These are phyloP conservation scores for Ibycter americanus DNA, from an alignment of 2,797 vertebrate species.

Conservation along the genomic window DNA sequence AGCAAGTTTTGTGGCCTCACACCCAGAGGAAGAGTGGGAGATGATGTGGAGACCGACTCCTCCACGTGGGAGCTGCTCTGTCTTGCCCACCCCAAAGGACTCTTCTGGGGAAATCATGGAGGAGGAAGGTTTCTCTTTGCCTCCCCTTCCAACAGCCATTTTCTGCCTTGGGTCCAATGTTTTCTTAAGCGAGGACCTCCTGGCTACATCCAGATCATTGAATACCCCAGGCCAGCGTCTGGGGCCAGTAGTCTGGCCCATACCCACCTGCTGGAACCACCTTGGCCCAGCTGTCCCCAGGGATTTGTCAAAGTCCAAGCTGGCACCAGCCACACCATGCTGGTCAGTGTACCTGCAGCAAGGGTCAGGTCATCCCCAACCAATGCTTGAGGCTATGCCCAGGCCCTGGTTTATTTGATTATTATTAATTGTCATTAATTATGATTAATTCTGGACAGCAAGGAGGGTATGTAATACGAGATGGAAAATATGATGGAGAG, in stretches of 20 bases:
- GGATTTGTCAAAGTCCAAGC: neutral
- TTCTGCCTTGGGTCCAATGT: neutral
- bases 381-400: neutral
- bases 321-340: neutral
- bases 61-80: neutral
- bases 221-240: neutral
- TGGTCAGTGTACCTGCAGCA: neutral
- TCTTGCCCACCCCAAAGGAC: neutral
- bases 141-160: neutral
- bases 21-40: neutral
- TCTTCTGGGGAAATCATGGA: neutral
- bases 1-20: neutral
- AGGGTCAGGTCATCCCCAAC: neutral
- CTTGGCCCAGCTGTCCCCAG: neutral
- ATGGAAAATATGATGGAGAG: neutral
- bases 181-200: neutral
- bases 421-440: neutral
- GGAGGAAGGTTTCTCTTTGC: neutral
- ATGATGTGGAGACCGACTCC: neutral
- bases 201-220: neutral
- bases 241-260: neutral
- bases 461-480: neutral
- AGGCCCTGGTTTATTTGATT: neutral
- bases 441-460: neutral
- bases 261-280: neutral